Base-by-base conservation (phyloP, 2,888 invertebrate genomes). In the Dyspetes luteomarginatus region DNA sequence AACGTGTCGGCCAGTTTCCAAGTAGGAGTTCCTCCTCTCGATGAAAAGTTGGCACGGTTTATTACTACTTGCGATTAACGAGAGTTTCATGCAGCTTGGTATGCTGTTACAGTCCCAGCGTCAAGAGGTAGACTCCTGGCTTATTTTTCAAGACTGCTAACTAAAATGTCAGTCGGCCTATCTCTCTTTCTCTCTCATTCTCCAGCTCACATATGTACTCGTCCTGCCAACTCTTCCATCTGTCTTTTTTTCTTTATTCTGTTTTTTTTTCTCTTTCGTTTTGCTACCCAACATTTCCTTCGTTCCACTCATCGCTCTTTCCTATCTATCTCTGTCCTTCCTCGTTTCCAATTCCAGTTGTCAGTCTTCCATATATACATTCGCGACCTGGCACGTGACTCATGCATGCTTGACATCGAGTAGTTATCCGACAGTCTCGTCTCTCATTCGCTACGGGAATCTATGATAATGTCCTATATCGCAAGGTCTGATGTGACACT, bases 211-310 rank as follows among this genome's bases (percentile, higher is more conserved):
- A 48, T 17, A 64, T 64, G 58, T 60, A 78, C 71, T 60, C 68
- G 62, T 86, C 83, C 85, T 83, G 85, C 85, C 83, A 80, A 82
- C 81, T 87, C 83, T 85, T 83, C 83, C 82, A 86, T 82, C 85
- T 82, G 56, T 79, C 80, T 69, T 87, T 83, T 85, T 83, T 83
- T 81, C 85, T 76, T 84, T 83, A 41, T 60, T 52, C 56, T 30
- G 36, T 64, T 64, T 41, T 60, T 30, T 78, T 58, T 77, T 30
- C 41, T 12, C 22, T 22, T 28, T 55, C 41, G 50, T 36, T 55
- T 52, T 26, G 9, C 52, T 64, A 45, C 48, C 62, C 67, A 45
- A 65, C 65, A 30, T 58, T 79, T 62, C 28, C 48, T 67, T 17
- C 72, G 22, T 64, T 55, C 45, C 62, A 19, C 45, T 73, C 50